phyloP scores from a whole-genome alignment of 2,113 vertebrate genomes.

The Eulemur rufifrons region DNA sequence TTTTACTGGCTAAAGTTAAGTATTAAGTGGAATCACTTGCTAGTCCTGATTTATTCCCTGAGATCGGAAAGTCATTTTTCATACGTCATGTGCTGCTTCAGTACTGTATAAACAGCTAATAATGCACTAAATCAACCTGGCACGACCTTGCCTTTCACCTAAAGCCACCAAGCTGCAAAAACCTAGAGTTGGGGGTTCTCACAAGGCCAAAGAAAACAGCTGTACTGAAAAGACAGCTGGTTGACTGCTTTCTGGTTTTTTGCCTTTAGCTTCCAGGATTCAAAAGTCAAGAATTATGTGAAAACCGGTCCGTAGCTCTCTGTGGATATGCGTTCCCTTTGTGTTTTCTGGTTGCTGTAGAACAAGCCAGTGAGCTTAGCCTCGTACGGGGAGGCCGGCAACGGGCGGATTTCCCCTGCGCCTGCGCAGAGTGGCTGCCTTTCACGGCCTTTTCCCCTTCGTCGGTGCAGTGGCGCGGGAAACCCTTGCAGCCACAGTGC shows the following conservation, averaged over 20 bases:
- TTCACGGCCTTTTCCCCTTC: too few species aligned
- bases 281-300: background rate
- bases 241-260: background rate
- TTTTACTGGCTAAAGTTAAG: constrained; percentile 75
- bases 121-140: constrained; percentile 68
- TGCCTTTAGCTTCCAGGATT: background rate
- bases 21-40: constrained; percentile 73
- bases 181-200: background rate
- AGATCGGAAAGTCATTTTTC: constrained; percentile 76
- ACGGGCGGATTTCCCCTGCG: background rate
- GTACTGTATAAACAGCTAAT: constrained; percentile 72
- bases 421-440: background rate
- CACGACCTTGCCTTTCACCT: constrained; percentile 53
- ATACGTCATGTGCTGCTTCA: constrained; percentile 51
- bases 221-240: background rate
- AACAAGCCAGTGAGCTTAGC: background rate
- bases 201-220: background rate
- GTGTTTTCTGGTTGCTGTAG: background rate
- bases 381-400: background rate
- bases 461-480: background rate
- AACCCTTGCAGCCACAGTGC: background rate
- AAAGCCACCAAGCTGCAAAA: background rate
- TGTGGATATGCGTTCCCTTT: fast-evolving
- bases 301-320: background rate
- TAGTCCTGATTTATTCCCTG: constrained; percentile 77